These are phyloP conservation scores for Lycocorax pyrrhopterus DNA, from an alignment of 2,113 vertebrate genomes.

Conservation along the genomic window DNA sequence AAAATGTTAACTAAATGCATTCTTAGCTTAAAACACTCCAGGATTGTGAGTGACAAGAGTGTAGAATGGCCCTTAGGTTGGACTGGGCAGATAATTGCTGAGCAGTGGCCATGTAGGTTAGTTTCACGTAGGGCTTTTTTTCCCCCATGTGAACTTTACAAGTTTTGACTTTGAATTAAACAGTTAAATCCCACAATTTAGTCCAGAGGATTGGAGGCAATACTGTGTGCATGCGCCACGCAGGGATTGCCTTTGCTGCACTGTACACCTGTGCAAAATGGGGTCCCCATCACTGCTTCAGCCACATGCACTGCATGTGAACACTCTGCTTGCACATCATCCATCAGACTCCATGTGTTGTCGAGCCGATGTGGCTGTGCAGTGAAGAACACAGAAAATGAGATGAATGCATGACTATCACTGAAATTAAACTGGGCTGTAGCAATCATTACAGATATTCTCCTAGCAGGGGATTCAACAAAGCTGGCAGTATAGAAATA, in stretches of 20 bases:
- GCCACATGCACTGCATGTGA: not conserved
- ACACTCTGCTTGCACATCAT: not conserved
- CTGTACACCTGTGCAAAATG: not conserved
- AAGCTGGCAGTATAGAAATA: not conserved
- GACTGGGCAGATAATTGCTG: not conserved
- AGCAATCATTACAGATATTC: not conserved
- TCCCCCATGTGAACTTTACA: not conserved
- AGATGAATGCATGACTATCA: not conserved
- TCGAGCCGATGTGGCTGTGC: not conserved
- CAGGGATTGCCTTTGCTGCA: not conserved
- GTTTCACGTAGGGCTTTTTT: not conserved
- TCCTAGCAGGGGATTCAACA: not conserved
- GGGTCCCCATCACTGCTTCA: not conserved
- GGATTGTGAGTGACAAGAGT: not conserved
- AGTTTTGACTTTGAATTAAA: not conserved
- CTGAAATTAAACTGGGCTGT: not conserved
- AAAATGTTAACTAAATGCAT: not conserved
- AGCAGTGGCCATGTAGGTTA: not conserved
- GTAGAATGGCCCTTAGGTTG: not conserved
- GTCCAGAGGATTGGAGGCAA: not conserved
- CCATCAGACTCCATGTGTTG: not conserved
- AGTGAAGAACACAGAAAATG: not conserved
- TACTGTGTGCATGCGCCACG: not conserved
- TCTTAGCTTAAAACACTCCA: not conserved
- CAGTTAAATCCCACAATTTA: not conserved